Evolutionary conservation across 2,797 vertebrate genomes (phyloP).

Genomic region (Enteromius afrohamiltoni): DNA sequence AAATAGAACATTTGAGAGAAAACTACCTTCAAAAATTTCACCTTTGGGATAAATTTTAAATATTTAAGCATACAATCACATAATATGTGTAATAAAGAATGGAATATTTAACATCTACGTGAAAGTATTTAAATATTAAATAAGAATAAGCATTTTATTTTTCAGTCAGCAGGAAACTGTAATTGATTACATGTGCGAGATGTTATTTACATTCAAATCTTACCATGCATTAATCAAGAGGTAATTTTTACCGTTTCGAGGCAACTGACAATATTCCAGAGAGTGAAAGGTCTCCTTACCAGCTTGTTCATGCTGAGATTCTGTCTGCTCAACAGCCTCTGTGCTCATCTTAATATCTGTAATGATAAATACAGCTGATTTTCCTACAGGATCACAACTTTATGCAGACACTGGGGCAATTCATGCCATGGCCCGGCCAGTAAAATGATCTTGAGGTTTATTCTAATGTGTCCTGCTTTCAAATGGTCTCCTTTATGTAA

Average conservation of each 20-base stretch:
- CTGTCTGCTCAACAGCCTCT: constrained; percentile 86
- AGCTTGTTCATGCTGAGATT: constrained; percentile 81
- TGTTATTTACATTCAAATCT: not conserved
- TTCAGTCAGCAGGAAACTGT: not conserved
- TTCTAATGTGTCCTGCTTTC: constrained; percentile 87
- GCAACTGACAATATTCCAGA: not conserved
- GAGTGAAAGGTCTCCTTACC: constrained; percentile 79
- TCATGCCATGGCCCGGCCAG: constrained; percentile 77
- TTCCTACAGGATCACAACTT: constrained; percentile 89
- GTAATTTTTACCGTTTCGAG: not conserved
- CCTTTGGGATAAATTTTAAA: not conserved
- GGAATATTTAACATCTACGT: not conserved
- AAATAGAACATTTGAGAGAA: not conserved
- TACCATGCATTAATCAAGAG: not conserved
- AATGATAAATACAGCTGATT: constrained; percentile 88
- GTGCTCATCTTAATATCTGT: constrained; percentile 97
- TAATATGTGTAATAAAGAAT: not conserved
- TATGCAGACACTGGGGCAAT: constrained; percentile 76
- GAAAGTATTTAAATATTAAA: not conserved
- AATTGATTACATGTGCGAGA: not conserved
- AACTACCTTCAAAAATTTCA: not conserved
- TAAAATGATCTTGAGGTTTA: constrained; percentile 88
- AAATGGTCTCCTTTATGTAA: constrained; percentile 79
- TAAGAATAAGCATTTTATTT: too few species aligned
- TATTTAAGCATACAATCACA: not conserved